Percentiles rank a stretch among this genome's conserved stretches.
These are phyloP conservation scores for Cyanocitta stelleri DNA, from an alignment of 2,113 vertebrate genomes.

Conservation along the genomic window DNA sequence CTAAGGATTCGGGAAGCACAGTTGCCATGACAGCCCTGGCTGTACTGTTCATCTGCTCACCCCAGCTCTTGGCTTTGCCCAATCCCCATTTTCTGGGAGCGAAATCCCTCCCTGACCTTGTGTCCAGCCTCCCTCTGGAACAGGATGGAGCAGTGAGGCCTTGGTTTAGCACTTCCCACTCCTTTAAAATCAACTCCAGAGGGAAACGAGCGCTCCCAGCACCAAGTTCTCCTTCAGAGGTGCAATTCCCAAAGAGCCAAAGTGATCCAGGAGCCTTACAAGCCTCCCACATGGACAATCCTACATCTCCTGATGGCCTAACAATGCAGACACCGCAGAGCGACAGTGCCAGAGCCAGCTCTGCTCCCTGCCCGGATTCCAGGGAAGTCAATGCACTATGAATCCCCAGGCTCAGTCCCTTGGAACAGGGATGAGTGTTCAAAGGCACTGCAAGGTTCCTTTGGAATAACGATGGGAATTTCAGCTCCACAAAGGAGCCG, in stretches of 20 bases:
- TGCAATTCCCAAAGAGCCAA: not conserved
- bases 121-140: not conserved
- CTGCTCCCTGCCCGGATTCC: not conserved
- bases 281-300: not conserved
- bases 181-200: not conserved
- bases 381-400: not conserved
- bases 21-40: conserved; percentile 40
- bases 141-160: accelerated
- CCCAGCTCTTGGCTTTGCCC: not conserved
- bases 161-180: not conserved
- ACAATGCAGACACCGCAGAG: not conserved
- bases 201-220: not conserved
- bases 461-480: conserved; percentile 8
- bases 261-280: not conserved
- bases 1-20: not conserved
- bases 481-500: not conserved
- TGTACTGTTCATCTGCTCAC: not conserved
- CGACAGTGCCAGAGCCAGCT: not conserved
- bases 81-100: accelerated
- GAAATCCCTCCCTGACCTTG: not conserved
- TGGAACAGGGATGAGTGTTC: not conserved
- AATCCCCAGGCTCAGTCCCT: not conserved
- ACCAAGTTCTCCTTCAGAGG: not conserved
- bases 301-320: not conserved
- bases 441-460: not conserved